Conservation (phyloP, 2,113 vertebrate genomes). For the Xyliphius kryptos region DNA sequence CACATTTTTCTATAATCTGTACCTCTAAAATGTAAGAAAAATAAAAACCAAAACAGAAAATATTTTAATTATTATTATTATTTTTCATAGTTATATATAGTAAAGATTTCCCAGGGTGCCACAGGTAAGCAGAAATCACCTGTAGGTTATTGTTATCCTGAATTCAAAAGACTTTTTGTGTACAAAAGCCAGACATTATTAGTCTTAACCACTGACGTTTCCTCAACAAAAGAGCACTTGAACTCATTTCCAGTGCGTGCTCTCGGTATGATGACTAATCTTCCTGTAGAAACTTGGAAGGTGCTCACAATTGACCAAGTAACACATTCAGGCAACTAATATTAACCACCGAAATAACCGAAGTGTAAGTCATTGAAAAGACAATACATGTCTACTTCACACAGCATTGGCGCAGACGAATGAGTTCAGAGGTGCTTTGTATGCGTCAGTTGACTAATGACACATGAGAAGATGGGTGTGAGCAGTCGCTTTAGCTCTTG, state of each 20-base stretch:
- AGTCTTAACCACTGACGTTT: not conserved
- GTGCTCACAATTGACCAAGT: not conserved
- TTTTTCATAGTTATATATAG: not conserved
- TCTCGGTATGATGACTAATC: conserved; percentile 7
- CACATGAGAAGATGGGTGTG: conserved; percentile 20
- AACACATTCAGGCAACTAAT: not conserved
- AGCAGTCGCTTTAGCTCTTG: not conserved
- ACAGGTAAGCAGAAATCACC: not conserved
- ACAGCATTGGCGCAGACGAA: not conserved
- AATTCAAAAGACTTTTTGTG: conserved; percentile 1
- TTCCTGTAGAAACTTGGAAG: not conserved
- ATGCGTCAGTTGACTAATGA: conserved; percentile 20
- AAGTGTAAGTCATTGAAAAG: not conserved
- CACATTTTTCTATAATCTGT: too few relatives aligned
- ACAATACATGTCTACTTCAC: not conserved
- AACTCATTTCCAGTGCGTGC: not conserved
- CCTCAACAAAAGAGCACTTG: conserved; percentile 2
- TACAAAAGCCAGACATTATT: not conserved
- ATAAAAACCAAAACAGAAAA: not conserved
- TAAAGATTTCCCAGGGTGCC: not conserved
- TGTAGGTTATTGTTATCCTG: not conserved
- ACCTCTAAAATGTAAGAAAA: not conserved
- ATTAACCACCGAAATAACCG: not conserved
- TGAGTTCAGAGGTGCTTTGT: conserved; percentile 21
- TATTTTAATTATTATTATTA: too few relatives aligned